phyloP scores from a whole-genome alignment of 2,797 vertebrate species.

The Enoplosus armatus region DNA sequence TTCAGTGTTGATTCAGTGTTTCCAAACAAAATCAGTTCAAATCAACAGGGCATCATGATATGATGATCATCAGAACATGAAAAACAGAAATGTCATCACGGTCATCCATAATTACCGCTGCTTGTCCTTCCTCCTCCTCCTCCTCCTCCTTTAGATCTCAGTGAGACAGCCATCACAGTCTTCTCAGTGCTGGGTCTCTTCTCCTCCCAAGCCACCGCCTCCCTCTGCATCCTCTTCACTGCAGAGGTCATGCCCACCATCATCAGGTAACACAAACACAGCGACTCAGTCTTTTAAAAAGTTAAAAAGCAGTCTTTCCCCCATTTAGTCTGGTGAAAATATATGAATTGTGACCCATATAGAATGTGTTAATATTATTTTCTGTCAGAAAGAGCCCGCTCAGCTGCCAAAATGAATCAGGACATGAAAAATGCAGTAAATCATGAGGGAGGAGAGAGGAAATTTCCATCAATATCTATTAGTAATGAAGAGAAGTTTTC shows the following conservation, averaged over 20 bases:
- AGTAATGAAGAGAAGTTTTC: slow-evolving; percentile 32
- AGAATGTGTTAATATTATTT: neutral
- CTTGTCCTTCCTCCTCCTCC: neutral
- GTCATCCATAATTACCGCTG: neutral
- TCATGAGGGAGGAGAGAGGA: slow-evolving; percentile 6
- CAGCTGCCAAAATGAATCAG: slow-evolving; percentile 8
- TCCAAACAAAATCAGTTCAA: neutral
- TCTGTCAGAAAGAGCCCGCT: neutral
- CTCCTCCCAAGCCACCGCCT: slow-evolving; percentile 90
- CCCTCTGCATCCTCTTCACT: slow-evolving; percentile 91
- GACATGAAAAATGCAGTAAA: slow-evolving; percentile 38
- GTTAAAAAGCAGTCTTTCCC: neutral
- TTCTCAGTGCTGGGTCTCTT: slow-evolving; percentile 93
- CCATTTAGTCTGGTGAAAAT: neutral
- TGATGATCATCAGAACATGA: neutral
- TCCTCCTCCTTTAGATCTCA: slow-evolving; percentile 89
- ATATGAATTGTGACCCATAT: too few relatives aligned
- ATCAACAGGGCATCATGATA: slow-evolving; percentile 4
- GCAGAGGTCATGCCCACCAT: slow-evolving; percentile 91
- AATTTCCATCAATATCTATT: slow-evolving; percentile 21
- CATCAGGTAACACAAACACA: slow-evolving; percentile 84
- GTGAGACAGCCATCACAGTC: slow-evolving; percentile 88
- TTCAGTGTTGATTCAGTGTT: neutral
- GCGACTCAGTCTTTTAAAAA: neutral
- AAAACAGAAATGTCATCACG: neutral